These are phyloP conservation scores for Acanthosepion lycidas DNA, from an alignment of 2,888 invertebrate genomes.

Conservation along the genomic window DNA sequence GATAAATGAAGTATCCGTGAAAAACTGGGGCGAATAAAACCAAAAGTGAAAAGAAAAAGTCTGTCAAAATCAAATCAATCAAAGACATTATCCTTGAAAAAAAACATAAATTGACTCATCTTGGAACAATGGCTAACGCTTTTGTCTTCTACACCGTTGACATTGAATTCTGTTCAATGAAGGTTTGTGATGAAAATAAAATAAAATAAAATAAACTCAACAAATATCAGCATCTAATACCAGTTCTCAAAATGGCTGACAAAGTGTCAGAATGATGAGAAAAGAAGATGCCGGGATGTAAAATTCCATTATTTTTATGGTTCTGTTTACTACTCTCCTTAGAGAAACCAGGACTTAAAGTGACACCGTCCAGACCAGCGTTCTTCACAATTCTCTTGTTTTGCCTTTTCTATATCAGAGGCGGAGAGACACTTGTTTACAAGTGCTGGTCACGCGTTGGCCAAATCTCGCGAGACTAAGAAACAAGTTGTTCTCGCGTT, in stretches of 20 bases:
- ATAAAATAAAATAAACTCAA: no score
- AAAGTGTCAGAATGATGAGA: not conserved
- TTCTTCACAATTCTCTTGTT: not conserved
- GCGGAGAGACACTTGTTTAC: not conserved
- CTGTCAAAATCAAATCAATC: no score
- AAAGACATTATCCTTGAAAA: no score
- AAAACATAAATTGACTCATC: no score
- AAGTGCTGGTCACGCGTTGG: not conserved
- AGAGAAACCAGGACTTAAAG: not conserved
- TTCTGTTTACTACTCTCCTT: not conserved
- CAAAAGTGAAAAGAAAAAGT: no score
- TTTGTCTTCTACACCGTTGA: no score
- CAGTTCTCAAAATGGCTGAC: not conserved
- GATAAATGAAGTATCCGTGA: no score
- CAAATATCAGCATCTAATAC: not conserved
- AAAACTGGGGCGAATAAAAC: no score
- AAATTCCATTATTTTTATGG: not conserved
- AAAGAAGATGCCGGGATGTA: not conserved
- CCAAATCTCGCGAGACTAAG: not conserved
- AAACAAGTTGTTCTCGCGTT: not conserved
- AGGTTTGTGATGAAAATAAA: no score
- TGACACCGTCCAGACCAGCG: not conserved
- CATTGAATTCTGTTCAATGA: no score
- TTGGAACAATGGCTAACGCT: no score
- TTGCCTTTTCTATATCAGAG: not conserved